Base-by-base conservation (phyloP, 2,113 vertebrate species). In the Ptychochromis oligacanthus region DNA sequence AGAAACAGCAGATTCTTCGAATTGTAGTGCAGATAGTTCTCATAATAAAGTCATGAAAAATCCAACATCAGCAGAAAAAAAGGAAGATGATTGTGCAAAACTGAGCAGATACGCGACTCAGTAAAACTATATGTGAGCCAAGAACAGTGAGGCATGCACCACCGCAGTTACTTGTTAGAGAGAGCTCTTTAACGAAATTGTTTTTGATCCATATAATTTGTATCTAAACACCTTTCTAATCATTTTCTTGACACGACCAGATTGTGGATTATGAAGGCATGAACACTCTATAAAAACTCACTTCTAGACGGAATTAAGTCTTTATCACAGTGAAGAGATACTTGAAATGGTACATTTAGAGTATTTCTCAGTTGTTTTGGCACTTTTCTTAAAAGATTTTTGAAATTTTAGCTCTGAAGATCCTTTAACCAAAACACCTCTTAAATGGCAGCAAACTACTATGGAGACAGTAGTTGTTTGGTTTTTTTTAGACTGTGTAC, bases 41-140 rank as follows among this genome's bases (percentile, higher is more conserved):
- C 28, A 64, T 81, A 82, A 88, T 76, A 24, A 80, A 87, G 86
- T 28, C 84, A 52, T 80, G 65, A 77, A 31, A 81, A 84, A 67
- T 28, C 34, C 24, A 36, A 26, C 34, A 52, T 83, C 83, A 89
- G 88, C 76, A 84, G 43, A 75, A 81, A 67, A 58, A 79, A 76
- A 81, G 70, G 78, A 49, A 79, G 70, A 88, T 79, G 80, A 86
- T 79, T n/a, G 59, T 74, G 70, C 43, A 65, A 52, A 88, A 79
- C n/a, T 18, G 62, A 89, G 75, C 82, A 82, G 70, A 93, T 80
- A 78, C 26, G 61, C 10, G 2, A 64, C 43, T 59, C 61, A 72
- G 77, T 85, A 79, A 77, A 82, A 81, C 54, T 75, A 80, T 55
- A 28, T 72, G 13, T 52, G 10, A 87, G 72, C 76, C 64, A 60